Evolutionary conservation across 2,797 vertebrate genomes (phyloP).

Genomic region (Sebastes taczanowskii): DNA sequence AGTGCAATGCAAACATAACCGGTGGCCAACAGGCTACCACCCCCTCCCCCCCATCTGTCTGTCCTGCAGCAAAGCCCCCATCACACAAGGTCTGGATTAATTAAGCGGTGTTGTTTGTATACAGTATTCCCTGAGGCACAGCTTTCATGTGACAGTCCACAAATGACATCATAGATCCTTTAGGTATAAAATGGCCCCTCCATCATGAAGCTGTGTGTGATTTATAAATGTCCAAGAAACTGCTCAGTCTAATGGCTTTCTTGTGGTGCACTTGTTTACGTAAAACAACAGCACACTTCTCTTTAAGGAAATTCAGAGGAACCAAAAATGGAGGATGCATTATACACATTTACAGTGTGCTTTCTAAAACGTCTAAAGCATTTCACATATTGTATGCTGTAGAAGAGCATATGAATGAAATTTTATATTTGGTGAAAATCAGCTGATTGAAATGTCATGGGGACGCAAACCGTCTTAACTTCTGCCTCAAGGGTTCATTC

Average conservation of each 20-base stretch:
- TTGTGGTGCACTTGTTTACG: background rate
- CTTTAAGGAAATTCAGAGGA: background rate
- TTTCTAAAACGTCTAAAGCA: background rate
- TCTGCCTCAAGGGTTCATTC: background rate
- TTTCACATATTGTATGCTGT: background rate
- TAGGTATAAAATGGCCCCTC: conserved; percentile 25
- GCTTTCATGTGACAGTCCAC: conserved; percentile 42
- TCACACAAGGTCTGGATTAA: conserved; percentile 23
- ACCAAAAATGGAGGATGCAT: background rate
- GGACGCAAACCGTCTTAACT: background rate
- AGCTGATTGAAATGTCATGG: background rate
- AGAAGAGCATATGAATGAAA: background rate
- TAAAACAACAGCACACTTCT: background rate
- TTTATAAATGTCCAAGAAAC: conserved; percentile 25
- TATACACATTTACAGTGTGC: background rate
- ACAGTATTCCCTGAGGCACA: conserved; percentile 3
- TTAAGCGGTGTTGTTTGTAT: conserved; percentile 12
- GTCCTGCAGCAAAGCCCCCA: conserved; percentile 14
- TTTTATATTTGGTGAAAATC: background rate
- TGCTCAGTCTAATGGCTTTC: conserved; percentile 5
- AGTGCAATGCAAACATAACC: conserved; percentile 38
- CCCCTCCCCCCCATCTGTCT: background rate
- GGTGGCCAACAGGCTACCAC: background rate
- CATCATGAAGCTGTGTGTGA: conserved; percentile 20
- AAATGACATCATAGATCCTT: conserved; percentile 50